Evolutionary conservation across 1,140 invertebrate genomes (phyloP).

Genomic region (Caenorhabditis inopinata): DNA sequence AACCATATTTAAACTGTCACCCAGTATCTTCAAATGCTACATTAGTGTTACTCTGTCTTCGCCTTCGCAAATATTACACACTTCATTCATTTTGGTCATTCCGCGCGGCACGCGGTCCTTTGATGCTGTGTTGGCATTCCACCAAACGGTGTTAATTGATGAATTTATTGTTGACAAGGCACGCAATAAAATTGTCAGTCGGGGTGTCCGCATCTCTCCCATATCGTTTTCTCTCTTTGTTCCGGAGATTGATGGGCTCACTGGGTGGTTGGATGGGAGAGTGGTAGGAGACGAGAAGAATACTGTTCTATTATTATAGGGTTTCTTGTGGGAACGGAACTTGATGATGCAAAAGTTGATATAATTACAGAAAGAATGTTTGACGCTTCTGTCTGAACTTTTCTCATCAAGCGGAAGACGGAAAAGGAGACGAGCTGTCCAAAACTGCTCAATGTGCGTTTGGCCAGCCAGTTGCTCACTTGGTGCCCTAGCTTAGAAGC

Average conservation of each 20-base stretch:
- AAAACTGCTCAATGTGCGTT: too few relatives aligned
- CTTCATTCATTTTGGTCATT: background rate
- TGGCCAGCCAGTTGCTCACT: too few relatives aligned
- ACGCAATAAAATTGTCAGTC: slow-evolving; percentile 16
- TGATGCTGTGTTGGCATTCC: slow-evolving; percentile 10
- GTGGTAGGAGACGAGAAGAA: background rate
- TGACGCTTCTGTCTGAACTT: too few relatives aligned
- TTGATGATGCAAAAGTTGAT: too few relatives aligned
- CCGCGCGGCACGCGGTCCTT: background rate
- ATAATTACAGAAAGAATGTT: too few relatives aligned
- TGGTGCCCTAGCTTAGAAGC: too few relatives aligned
- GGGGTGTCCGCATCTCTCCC: background rate
- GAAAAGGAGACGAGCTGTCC: too few relatives aligned
- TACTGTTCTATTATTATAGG: background rate
- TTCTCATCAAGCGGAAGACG: too few relatives aligned
- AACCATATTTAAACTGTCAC: background rate
- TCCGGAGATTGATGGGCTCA: slow-evolving; percentile 31
- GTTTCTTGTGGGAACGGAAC: too few relatives aligned
- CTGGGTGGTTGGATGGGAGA: background rate
- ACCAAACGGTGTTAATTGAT: slow-evolving; percentile 33
- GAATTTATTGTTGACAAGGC: slow-evolving; percentile 15
- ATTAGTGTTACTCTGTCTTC: too few relatives aligned
- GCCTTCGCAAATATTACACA: background rate
- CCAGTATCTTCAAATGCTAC: too few relatives aligned
- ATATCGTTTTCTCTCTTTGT: background rate